Evolutionary conservation across 2,113 vertebrate genomes (phyloP).

Genomic region (Bombycilla garrulus): DNA sequence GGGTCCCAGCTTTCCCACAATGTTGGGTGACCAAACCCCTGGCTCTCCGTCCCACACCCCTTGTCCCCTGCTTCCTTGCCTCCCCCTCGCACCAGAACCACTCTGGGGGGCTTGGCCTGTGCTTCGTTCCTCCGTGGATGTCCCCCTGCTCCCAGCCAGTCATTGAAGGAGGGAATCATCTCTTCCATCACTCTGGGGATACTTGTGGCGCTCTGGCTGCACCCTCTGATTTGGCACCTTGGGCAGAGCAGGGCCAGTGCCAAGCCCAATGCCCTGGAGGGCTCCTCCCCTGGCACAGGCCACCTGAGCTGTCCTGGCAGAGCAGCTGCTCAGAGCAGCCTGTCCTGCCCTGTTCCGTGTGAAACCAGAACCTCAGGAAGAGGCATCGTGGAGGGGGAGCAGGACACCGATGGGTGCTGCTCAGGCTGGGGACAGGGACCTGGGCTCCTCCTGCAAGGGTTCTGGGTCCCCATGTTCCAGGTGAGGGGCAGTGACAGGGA

Average conservation of each 20-base stretch:
- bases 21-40: background rate
- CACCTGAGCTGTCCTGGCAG: fast-evolving
- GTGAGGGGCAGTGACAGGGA: background rate
- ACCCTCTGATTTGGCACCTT: background rate
- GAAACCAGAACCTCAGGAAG: background rate
- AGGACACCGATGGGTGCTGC: fast-evolving
- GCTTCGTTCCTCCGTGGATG: fast-evolving
- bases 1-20: background rate
- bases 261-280: background rate
- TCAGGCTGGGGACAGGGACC: background rate
- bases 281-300: background rate
- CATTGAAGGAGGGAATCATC: background rate
- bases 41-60: background rate
- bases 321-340: background rate
- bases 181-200: background rate
- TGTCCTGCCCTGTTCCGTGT: background rate
- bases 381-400: fast-evolving
- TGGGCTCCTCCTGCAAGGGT: background rate
- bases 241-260: background rate
- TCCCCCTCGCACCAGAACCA: background rate
- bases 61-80: no score
- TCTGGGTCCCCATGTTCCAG: background rate
- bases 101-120: background rate
- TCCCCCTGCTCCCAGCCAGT: background rate
- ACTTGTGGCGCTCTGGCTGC: background rate